phyloP scores from a whole-genome alignment of 2,888 invertebrate species.

The Eretmocerus hayati region DNA sequence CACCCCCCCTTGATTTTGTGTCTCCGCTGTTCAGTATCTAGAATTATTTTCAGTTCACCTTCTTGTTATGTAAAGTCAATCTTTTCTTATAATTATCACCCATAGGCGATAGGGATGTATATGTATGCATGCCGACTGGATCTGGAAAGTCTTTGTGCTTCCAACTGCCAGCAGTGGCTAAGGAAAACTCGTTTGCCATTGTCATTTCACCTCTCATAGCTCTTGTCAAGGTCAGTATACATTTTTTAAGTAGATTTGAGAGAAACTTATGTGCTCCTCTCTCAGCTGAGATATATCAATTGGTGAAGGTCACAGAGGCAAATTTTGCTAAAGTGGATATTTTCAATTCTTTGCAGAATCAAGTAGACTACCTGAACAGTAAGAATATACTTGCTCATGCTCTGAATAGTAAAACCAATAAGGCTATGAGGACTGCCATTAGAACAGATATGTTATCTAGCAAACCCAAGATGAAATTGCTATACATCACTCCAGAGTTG shows the following conservation, averaged over 20 bases:
- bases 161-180: conserved; percentile 86
- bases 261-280: neutral
- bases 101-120: conserved; percentile 84
- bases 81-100: too few species aligned
- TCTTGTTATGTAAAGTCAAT: too few species aligned
- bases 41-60: too few species aligned
- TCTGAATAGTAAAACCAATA: conserved; percentile 84
- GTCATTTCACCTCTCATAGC: conserved; percentile 95
- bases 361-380: conserved; percentile 77
- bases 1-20: too few species aligned
- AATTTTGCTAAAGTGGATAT: too few species aligned
- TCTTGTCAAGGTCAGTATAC: conserved; percentile 66
- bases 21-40: too few species aligned
- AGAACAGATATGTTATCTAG: conserved; percentile 61
- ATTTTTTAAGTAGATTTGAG: conserved; percentile 24
- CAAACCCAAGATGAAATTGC: conserved; percentile 70
- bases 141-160: conserved; percentile 96
- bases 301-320: too few species aligned
- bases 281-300: too few species aligned
- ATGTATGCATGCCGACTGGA: conserved; percentile 97
- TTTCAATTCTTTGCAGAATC: too few species aligned
- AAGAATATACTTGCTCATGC: conserved; percentile 78
- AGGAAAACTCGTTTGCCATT: conserved; percentile 73
- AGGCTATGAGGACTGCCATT: conserved; percentile 69
- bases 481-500: conserved; percentile 97